A percentile compares a stretch with the other conserved stretches of the same genome.
phyloP scores from a whole-genome alignment of 2,113 vertebrate genomes.

The Seriola rivoliana region DNA sequence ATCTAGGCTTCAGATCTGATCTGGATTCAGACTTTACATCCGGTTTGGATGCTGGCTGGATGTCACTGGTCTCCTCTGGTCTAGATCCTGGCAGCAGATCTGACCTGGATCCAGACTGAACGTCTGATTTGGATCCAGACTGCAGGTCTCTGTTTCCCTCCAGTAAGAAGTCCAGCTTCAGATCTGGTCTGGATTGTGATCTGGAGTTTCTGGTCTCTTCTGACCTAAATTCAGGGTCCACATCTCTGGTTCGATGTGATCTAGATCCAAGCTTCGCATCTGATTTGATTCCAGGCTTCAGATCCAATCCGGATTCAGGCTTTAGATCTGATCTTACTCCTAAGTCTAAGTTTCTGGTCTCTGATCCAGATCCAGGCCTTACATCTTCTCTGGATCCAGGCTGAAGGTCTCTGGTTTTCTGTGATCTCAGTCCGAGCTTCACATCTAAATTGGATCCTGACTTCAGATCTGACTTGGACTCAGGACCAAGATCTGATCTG shows the following conservation, averaged over 20 bases:
- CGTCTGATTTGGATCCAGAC: not conserved
- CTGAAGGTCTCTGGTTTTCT: not conserved
- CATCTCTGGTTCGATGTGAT: no score
- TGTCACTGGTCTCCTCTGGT: not conserved
- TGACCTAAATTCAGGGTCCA: no score
- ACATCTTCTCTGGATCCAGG: not conserved
- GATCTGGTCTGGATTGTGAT: not conserved
- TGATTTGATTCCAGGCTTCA: not conserved
- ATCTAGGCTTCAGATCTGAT: not conserved
- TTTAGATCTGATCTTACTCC: not conserved
- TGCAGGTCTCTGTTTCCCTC: not conserved
- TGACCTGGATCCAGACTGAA: not conserved
- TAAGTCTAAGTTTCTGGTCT: not conserved
- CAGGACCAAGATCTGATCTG: not conserved
- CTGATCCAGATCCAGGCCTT: not conserved
- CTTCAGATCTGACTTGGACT: not conserved
- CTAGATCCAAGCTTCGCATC: not conserved
- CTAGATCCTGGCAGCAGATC: not conserved
- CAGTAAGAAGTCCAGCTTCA: conserved; percentile 49
- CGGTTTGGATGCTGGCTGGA: not conserved
- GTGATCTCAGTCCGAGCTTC: not conserved
- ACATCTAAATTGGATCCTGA: not conserved
- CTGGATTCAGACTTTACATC: not conserved
- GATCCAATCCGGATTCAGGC: not conserved
- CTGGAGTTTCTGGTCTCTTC: no score